Percentiles rank a stretch among this genome's conserved stretches.
Conservation (phyloP, 2,888 invertebrate species). For the Cantharis lateralis region DNA sequence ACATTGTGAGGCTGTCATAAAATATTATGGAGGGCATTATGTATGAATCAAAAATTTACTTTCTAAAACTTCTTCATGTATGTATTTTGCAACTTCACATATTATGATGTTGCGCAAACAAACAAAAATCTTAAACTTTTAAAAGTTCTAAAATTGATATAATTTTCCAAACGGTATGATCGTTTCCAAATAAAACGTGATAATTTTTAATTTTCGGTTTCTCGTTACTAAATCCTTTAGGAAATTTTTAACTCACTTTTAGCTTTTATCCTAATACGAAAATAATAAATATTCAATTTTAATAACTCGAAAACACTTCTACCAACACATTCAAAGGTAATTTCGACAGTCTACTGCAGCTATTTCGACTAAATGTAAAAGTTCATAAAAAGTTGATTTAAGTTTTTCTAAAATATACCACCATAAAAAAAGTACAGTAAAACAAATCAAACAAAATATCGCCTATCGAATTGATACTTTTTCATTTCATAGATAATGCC, state of each 20-base stretch:
- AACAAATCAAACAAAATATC: slow-evolving; percentile 6
- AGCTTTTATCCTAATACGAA: not conserved
- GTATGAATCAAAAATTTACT: not conserved
- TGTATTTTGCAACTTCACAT: not conserved
- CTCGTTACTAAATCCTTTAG: not conserved
- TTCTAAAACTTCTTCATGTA: not conserved
- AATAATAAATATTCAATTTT: not conserved
- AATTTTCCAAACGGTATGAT: not conserved
- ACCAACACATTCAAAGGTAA: not conserved
- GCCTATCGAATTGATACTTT: slow-evolving; percentile 14
- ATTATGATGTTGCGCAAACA: not conserved
- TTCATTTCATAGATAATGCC: slow-evolving; percentile 12
- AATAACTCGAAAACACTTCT: not conserved
- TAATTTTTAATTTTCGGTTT: not conserved
- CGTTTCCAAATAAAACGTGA: no score
- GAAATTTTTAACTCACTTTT: no score
- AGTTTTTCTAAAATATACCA: not conserved
- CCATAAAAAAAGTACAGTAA: slow-evolving; percentile 1
- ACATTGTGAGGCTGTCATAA: not conserved
- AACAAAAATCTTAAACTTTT: not conserved
- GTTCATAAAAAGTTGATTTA: not conserved
- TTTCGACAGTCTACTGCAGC: not conserved
- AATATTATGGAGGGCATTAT: not conserved
- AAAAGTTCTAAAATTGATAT: not conserved
- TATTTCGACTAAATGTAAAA: not conserved